Evolutionary conservation across 2,113 vertebrate genomes (phyloP), one percentile per base, ranked within the genome.

Genomic region (Chaenocephalus aceratus): DNA sequence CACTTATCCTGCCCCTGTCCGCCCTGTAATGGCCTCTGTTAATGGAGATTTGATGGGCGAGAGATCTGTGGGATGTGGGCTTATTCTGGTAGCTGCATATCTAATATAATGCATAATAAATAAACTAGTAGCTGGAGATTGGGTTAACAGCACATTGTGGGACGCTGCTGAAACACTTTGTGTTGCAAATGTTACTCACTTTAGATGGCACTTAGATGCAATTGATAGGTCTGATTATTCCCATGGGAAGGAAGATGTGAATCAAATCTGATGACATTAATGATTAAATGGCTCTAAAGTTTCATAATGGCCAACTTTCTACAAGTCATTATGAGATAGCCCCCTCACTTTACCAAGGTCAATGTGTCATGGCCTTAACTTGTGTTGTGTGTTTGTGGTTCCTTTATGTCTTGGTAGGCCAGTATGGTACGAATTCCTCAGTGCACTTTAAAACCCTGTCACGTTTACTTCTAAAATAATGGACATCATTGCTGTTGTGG

Each of bases 191-290:
- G 36, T 49, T 79, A 59, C 13, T 48, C 41, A 80, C 71, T 44
- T 41, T 57, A 18, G 41, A 80, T 44, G 53, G 5, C 23, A 56
- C 71, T 75, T 73, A 26, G 26, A 26, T 26, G 26, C 2, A 26
- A 48, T 49, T 73, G 48, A 77, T 57, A 72, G 53, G 16, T 79
- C 8, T 65, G 54, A 75, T 75, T 63, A 44, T 69, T 75, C 72
- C 51, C 53, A 65, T 41, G 41, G 36, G 23, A 48, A 18, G 30
- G 6, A 62, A 46, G 61, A 61, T 48, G 14, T 58, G 41, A 63
- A 67, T 48, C 36, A 46, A 63, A 67, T 48, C 36, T 41, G n/a
- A 54, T 49, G 64, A 61, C 10, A 45, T 44, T 73, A 30, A 45
- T 54, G 13, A 59, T 53, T 30, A 79, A 79, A 72, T 59, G 26